Evolutionary conservation across 2,888 invertebrate species (phyloP).

Genomic region (Ectemnius continuus): DNA sequence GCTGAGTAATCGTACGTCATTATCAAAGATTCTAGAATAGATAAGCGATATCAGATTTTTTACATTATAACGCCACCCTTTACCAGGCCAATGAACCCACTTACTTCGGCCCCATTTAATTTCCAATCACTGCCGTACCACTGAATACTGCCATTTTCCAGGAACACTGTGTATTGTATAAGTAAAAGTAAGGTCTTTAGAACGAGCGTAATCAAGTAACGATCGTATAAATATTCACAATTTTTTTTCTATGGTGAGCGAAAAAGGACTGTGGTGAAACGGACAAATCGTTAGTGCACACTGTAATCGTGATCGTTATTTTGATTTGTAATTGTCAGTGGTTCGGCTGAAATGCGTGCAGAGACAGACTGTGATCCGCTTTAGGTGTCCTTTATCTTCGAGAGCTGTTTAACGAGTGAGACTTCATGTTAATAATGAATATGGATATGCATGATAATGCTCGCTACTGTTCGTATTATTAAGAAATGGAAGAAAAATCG

Average conservation of each 20-base stretch:
- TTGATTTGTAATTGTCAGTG: conserved; percentile 27
- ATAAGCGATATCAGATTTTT: conserved; percentile 6
- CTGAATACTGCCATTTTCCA: conserved; percentile 10
- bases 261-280: conserved; percentile 24
- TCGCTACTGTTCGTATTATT: conserved; percentile 9
- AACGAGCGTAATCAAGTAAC: too few species aligned
- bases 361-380: conserved; percentile 77
- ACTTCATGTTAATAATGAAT: conserved; percentile 53
- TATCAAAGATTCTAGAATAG: background rate
- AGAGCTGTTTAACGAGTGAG: conserved; percentile 63
- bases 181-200: background rate
- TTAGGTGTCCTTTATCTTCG: conserved; percentile 76
- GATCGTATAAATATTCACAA: too few species aligned
- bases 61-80: background rate
- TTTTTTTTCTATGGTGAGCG: conserved; percentile 10
- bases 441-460: conserved; percentile 2
- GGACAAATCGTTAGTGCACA: conserved; percentile 3
- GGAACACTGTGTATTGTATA: conserved; percentile 22
- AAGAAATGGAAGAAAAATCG: background rate
- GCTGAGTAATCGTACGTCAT: background rate
- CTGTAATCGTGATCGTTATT: conserved; percentile 23
- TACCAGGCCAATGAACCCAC: background rate
- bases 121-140: conserved; percentile 14
- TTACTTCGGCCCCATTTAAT: conserved; percentile 20
- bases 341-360: conserved; percentile 64